Base-by-base conservation (phyloP, 2,113 vertebrate species). In the Pseudolaguvia tuberculata region DNA sequence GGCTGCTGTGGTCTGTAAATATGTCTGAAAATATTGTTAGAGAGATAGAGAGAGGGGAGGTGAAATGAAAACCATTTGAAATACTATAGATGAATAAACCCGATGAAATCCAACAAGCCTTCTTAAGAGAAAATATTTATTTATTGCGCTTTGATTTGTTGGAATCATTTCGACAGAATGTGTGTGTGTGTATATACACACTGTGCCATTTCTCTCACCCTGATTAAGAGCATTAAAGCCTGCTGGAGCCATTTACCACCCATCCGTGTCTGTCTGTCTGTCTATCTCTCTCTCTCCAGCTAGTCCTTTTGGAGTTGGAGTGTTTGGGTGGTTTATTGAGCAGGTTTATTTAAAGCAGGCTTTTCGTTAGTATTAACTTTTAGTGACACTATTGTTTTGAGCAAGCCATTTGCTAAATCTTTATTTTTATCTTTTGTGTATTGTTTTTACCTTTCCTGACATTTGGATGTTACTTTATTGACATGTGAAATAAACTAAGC, bases 1-100 rank as follows among this genome's bases (percentile, higher is more conserved):
- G 94, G 93, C 92, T 87, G 87, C 68, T 81, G 72, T 88, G 89
- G 89, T 86, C 70, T 96, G 94, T 96, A 96, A 94, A 96, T 96
- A 94, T 84, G 68, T 77, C 72, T 55, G 76, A 87, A 87, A 82
- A 81, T 85, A 90, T 92, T 70, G 85, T 84, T 90, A 59, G 68
- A 69, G 79, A 74, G 88, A 86, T 52, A 21, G 35, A 51, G 69
- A 31, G 58, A 6, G 63, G 67, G 73, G 5, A 65, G 70, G 71
- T 69, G 70, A 63, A 18, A 23, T 5, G 4, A 50, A 57, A 55
- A 71, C 61, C 39, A 65, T 70, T 59, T 71, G 51, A 73, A 73
- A 73, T 61, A 69, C 70, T 73, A 78, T 70, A 70, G 68, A 74
- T 47, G 53, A 61, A 69, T 25, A 62, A 58, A 74, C 69, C 21